Percentiles rank a stretch among this genome's conserved stretches.
Evolutionary conservation across 1,140 invertebrate genomes (phyloP).

Genomic region (Aradophagus sp.): DNA sequence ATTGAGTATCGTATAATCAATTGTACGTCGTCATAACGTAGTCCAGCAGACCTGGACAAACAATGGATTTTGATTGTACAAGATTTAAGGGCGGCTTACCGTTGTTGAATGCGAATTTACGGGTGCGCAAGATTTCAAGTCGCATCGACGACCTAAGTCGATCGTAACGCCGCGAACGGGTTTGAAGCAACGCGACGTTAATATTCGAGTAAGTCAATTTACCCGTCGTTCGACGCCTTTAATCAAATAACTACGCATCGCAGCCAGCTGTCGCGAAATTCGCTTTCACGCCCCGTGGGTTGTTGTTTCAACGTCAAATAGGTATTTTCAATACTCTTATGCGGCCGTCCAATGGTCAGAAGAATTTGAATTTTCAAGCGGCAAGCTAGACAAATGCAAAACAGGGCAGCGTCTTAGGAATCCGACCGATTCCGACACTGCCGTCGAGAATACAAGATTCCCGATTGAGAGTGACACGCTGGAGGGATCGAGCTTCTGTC

Average conservation of each 20-base stretch:
- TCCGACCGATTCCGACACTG: slow-evolving; percentile 63
- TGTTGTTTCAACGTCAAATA: too few relatives aligned
- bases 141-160: slow-evolving; percentile 49
- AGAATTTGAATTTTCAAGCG: slow-evolving; percentile 68
- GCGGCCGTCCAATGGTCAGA: slow-evolving; percentile 57
- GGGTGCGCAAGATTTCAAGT: slow-evolving; percentile 35
- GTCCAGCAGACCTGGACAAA: slow-evolving; percentile 59
- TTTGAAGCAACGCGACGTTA: slow-evolving; percentile 25
- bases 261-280: slow-evolving; percentile 4
- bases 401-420: slow-evolving; percentile 68
- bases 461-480: slow-evolving; percentile 70
- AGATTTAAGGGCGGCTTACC: slow-evolving; percentile 58
- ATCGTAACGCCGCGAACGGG: slow-evolving; percentile 29
- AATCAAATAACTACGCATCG: slow-evolving; percentile 18
- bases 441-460: slow-evolving; percentile 68
- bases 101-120: slow-evolving; percentile 55
- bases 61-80: slow-evolving; percentile 61
- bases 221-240: too few relatives aligned
- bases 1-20: slow-evolving; percentile 54
- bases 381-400: slow-evolving; percentile 42
- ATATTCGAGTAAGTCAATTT: slow-evolving; percentile 20
- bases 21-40: slow-evolving; percentile 55
- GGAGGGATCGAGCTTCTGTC: slow-evolving; percentile 59
- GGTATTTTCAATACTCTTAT: slow-evolving; percentile 71
- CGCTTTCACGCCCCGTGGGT: too few relatives aligned